Conservation (phyloP, 2,888 invertebrate genomes). For the Sturmia bella region DNA sequence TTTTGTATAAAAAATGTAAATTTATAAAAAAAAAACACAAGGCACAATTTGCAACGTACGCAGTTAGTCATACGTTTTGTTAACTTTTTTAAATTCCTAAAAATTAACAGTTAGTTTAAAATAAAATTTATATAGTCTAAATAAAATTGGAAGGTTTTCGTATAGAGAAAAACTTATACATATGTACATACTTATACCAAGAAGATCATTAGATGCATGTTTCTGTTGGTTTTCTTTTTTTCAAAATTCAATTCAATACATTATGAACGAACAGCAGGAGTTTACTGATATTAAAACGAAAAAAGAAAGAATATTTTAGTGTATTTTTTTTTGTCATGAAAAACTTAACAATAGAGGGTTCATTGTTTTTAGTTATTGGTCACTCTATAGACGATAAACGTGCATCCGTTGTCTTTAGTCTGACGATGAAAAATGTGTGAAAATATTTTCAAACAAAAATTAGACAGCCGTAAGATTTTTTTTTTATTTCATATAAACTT, state of each 20-base stretch:
- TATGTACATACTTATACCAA: conserved; percentile 28
- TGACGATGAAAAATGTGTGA: conserved; percentile 81
- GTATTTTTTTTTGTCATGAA: conserved; percentile 32
- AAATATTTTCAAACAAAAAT: conserved; percentile 76
- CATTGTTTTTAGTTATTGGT: conserved; percentile 68
- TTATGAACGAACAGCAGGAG: conserved; percentile 66
- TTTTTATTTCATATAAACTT: conserved; percentile 41
- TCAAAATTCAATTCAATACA: conserved; percentile 29
- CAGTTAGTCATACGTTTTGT: background rate
- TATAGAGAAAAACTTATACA: background rate
- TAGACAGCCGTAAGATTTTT: conserved; percentile 47
- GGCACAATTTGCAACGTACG: conserved; percentile 39
- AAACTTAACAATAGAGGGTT: conserved; percentile 70
- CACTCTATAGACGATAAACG: conserved; percentile 66
- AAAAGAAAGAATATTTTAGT: conserved; percentile 38
- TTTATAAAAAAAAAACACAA: conserved; percentile 30
- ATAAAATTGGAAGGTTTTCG: conserved; percentile 45
- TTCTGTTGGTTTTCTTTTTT: conserved; percentile 26
- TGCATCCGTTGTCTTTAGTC: conserved; percentile 70
- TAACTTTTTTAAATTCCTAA: conserved; percentile 4
- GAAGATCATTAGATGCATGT: conserved; percentile 51
- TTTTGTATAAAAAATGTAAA: conserved; percentile 2
- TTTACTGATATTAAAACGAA: conserved; percentile 60
- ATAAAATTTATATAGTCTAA: conserved; percentile 3
- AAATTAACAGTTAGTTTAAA: conserved; percentile 32